A percentile compares a stretch with the other conserved stretches of the same genome.
phyloP scores from a whole-genome alignment of 92 coral and sea anemone species.

The Hydrozoanthus gracilis region DNA sequence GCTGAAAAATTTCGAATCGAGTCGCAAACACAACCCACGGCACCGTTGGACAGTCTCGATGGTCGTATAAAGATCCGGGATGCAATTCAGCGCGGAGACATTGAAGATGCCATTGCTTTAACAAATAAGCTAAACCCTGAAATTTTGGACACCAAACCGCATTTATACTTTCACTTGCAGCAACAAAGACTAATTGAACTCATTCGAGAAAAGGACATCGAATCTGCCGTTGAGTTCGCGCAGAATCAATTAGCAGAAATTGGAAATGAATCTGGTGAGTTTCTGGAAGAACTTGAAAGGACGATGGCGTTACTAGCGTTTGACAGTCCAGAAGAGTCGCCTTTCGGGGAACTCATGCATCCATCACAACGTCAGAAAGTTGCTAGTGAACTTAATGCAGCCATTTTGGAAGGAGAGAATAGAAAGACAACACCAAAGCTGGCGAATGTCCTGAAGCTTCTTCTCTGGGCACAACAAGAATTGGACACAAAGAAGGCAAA shows the following conservation, averaged over 20 bases:
- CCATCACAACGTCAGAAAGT: constrained; percentile 98
- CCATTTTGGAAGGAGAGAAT: constrained; percentile 90
- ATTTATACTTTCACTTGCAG: constrained; percentile 88
- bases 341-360: constrained; percentile 91
- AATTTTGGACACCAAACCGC: constrained; percentile 92
- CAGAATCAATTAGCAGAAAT: constrained; percentile 97
- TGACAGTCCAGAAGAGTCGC: constrained; percentile 97
- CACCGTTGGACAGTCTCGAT: constrained; percentile 89
- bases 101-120: constrained; percentile 88
- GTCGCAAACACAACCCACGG: constrained; percentile 92
- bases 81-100: constrained; percentile 96
- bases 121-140: constrained; percentile 97
- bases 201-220: constrained; percentile 94
- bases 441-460: constrained; percentile 87
- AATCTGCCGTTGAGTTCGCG: constrained; percentile 97
- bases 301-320: constrained; percentile 98
- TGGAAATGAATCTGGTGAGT: constrained; percentile 92
- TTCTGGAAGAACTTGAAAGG: constrained; percentile 94
- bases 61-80: constrained; percentile 96
- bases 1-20: constrained; percentile 98
- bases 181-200: constrained; percentile 97
- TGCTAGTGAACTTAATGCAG: constrained; percentile 99
- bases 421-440: constrained; percentile 90
- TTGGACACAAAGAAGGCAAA: constrained; percentile 93
- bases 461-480: constrained; percentile 96